Conservation (phyloP, 2,888 invertebrate species). For the Phaedon cochleariae region DNA sequence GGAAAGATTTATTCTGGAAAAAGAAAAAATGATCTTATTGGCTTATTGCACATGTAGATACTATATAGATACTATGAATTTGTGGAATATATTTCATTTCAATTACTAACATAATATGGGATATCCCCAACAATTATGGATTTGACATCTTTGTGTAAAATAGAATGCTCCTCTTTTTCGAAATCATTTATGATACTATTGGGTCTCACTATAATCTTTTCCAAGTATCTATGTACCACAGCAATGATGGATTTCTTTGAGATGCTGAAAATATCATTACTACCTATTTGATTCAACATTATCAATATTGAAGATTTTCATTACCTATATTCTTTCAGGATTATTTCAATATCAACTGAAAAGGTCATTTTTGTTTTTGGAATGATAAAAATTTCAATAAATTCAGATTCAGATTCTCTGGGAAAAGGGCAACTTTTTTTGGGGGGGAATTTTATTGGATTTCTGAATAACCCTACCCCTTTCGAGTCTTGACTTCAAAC, state of each 20-base stretch:
- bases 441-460: too few relatives aligned
- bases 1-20: conserved; percentile 41
- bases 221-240: conserved; percentile 50
- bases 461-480: too few relatives aligned
- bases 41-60: too few relatives aligned
- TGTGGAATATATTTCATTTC: too few relatives aligned
- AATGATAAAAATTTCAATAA: too few relatives aligned
- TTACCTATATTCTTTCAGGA: conserved; percentile 49
- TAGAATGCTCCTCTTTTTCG: conserved; percentile 41
- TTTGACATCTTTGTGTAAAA: conserved; percentile 49
- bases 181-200: conserved; percentile 52
- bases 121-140: conserved; percentile 53
- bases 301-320: too few relatives aligned
- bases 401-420: too few relatives aligned
- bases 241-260: conserved; percentile 42
- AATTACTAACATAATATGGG: conserved; percentile 43
- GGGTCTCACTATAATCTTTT: conserved; percentile 45
- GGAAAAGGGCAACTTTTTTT: too few relatives aligned
- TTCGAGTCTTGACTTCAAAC: too few relatives aligned
- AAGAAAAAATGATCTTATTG: too few relatives aligned
- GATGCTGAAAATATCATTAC: not conserved
- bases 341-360: conserved; percentile 48
- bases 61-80: too few relatives aligned
- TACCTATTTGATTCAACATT: too few relatives aligned
- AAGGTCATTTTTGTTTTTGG: conserved; percentile 27